Evolutionary conservation across 2,797 vertebrate genomes (phyloP), one percentile per base, ranked within the genome.

Genomic region (Tapera naevia): DNA sequence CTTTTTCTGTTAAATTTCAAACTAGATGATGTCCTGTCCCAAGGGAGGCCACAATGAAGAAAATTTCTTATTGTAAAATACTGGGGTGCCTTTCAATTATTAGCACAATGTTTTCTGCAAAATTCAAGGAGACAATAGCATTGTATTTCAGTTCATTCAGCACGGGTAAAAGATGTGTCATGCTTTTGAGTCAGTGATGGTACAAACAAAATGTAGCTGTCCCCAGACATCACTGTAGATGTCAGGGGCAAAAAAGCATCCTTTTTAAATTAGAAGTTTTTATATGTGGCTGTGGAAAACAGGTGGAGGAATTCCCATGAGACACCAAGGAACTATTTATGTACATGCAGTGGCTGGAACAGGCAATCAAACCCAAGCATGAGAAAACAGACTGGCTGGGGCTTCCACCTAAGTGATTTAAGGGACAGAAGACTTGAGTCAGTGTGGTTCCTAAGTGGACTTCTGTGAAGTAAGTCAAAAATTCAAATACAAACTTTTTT

Each of bases 141-240:
- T 6, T 1, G 0, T 19, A 24, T 70, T 76, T 32, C 37, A 50
- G 10, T 17, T 83, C 23, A 1, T 10, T 85, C 33, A 30, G 3
- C 0, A 3, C 0, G 3, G 35, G 7, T 11, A 43, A 62, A 58
- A 60, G 46, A 11, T 7, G 1, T 60, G 57, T 37, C 41, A 71
- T 51, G 22, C 17, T 45, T 62, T 33, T 45, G 75, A 94, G 69
- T 37, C 85, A 73, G 66, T 17, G 53, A 4, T 14, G 1, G 8
- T 76, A 81, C 43, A n/a, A 33, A 18, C 41, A 58, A 35, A 53
- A 28, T 3, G 27, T 13, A 41, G 18, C 48, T 35, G 9, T 22
- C 60, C 84, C 61, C 61, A 80, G 1, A 32, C n/a, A 32, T 48
- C n/a, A 5, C n/a, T 39, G 43, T 6, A 13, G 71, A 65, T 35